phyloP scores from a whole-genome alignment of 2,888 invertebrate genomes.

The Trileptium ribeirensis region DNA sequence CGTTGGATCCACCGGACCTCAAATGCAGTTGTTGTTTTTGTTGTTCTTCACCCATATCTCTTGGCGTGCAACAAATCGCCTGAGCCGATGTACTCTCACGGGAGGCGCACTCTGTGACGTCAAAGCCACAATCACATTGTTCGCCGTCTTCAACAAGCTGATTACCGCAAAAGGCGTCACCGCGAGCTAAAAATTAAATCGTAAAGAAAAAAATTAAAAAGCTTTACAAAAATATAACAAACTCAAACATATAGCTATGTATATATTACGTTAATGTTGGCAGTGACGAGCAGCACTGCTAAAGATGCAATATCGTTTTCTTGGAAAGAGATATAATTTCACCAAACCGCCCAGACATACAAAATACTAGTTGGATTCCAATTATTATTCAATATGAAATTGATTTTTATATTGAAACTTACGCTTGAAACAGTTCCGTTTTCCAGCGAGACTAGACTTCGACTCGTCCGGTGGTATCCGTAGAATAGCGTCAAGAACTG shows the following conservation, averaged over 20 bases:
- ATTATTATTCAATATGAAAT: too few relatives aligned
- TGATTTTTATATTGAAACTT: too few relatives aligned
- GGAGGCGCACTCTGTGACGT: slow-evolving; percentile 85
- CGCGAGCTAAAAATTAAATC: slow-evolving; percentile 64
- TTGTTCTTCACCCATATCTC: too few relatives aligned
- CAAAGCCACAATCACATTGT: slow-evolving; percentile 91
- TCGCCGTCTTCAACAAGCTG: slow-evolving; percentile 95
- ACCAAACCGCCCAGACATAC: too few relatives aligned
- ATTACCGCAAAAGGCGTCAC: slow-evolving; percentile 96
- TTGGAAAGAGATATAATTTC: too few relatives aligned
- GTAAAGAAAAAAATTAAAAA: background rate
- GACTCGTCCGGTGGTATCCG: slow-evolving; percentile 10
- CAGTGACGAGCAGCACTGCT: slow-evolving; percentile 79
- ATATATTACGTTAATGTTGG: slow-evolving; percentile 44
- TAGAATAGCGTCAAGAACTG: slow-evolving; percentile 35
- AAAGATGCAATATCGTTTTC: too few relatives aligned
- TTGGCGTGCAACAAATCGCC: slow-evolving; percentile 74
- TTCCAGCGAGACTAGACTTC: slow-evolving; percentile 5
- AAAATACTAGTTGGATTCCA: too few relatives aligned
- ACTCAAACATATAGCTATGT: slow-evolving; percentile 29
- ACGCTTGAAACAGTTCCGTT: slow-evolving; percentile 32
- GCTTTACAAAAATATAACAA: slow-evolving; percentile 21
- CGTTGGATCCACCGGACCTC: too few relatives aligned
- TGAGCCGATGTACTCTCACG: slow-evolving; percentile 25
- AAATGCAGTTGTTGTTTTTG: too few relatives aligned